Percentiles rank a stretch among this genome's conserved stretches.
phyloP scores from a whole-genome alignment of 2,113 vertebrate genomes.

The Connochaetes taurinus region DNA sequence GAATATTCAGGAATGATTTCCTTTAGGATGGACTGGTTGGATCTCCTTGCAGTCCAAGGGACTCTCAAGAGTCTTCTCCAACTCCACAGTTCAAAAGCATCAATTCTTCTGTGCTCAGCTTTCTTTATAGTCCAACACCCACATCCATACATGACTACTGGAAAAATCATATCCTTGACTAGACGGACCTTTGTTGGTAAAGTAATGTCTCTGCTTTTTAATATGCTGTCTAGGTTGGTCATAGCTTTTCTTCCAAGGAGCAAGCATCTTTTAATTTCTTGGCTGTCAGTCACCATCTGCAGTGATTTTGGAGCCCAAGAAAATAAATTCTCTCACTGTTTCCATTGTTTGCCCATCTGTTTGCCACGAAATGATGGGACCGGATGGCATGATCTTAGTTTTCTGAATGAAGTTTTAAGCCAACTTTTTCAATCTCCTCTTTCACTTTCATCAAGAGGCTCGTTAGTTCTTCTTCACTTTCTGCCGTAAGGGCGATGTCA shows the following conservation, averaged over 20 bases:
- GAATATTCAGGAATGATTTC: not conserved
- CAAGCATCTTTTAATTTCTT: not conserved
- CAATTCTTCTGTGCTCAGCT: not conserved
- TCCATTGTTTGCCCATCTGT: not conserved
- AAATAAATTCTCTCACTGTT: not conserved
- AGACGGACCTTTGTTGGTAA: not conserved
- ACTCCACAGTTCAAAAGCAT: not conserved
- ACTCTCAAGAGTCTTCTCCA: not conserved
- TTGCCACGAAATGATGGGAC: not conserved
- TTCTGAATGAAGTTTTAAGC: not conserved
- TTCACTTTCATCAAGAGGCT: not conserved
- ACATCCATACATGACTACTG: not conserved
- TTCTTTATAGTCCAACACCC: not conserved
- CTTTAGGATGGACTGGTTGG: not conserved
- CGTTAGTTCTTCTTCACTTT: not conserved
- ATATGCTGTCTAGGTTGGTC: not conserved
- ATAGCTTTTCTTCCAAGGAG: not conserved
- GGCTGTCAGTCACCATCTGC: not conserved
- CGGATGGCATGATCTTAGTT: accelerated
- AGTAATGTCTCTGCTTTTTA: not conserved
- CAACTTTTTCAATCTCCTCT: not conserved
- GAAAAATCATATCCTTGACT: not conserved
- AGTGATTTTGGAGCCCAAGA: not conserved
- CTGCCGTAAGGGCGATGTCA: not conserved
- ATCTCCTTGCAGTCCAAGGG: not conserved